A percentile compares a stretch with the other conserved stretches of the same genome.
phyloP scores from a whole-genome alignment of 2,888 invertebrate genomes.

The Heliconius sara region DNA sequence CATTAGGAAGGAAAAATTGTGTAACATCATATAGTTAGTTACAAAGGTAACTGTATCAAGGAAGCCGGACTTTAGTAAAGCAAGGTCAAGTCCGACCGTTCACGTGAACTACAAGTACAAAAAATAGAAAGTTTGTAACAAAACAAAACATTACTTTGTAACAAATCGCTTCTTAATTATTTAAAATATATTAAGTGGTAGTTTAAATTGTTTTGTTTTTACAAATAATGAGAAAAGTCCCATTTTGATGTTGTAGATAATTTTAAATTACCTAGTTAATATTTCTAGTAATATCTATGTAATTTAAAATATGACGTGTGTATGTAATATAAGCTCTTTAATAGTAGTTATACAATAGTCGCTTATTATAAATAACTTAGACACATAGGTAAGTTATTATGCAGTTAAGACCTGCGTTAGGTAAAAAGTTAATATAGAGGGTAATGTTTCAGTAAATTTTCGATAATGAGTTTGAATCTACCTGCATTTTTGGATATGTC shows the following conservation, averaged over 20 bases:
- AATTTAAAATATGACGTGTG: background rate
- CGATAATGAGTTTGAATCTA: background rate
- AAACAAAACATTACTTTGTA: too few species aligned
- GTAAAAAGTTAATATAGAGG: background rate
- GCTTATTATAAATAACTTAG: background rate
- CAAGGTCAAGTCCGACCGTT: conserved; percentile 18
- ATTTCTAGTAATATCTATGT: background rate
- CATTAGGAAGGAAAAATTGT: background rate
- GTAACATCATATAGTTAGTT: background rate
- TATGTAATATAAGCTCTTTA: background rate
- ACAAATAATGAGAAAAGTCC: background rate
- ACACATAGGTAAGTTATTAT: background rate
- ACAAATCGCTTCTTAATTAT: background rate
- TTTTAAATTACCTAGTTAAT: background rate
- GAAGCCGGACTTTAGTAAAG: background rate
- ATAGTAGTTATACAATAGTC: background rate
- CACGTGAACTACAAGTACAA: background rate
- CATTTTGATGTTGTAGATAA: background rate
- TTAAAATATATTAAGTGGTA: background rate
- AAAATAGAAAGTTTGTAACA: background rate
- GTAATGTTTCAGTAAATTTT: background rate
- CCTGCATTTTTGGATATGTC: background rate
- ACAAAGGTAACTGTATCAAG: conserved; percentile 7
- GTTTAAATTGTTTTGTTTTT: background rate
- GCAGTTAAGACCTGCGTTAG: background rate